These are phyloP conservation scores for Pangasius sanitwongsei DNA, from an alignment of 2,797 vertebrate genomes.

Conservation along the genomic window DNA sequence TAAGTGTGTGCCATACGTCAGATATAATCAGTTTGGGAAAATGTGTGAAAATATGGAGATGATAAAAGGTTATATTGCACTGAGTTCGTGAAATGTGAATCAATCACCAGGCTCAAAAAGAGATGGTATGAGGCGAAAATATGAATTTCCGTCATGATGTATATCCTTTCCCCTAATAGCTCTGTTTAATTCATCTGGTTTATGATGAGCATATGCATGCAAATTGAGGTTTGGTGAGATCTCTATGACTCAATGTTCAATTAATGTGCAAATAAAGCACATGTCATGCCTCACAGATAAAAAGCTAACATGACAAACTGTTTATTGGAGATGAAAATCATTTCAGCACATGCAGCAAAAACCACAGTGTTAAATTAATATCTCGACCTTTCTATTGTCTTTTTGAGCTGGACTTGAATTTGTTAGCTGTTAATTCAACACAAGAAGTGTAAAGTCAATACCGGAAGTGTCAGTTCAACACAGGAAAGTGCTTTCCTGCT, in stretches of 20 bases:
- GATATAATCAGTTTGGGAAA: conserved; percentile 13
- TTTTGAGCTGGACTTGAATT: too few species aligned
- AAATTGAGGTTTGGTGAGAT: conserved; percentile 31
- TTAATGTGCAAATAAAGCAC: conserved; percentile 47
- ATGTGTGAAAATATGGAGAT: background rate
- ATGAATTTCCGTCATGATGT: conserved; percentile 6
- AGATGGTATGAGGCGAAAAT: background rate
- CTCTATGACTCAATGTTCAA: conserved; percentile 48
- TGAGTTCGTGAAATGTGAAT: conserved; percentile 25
- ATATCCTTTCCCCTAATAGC: background rate
- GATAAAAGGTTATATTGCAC: background rate
- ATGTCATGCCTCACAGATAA: background rate
- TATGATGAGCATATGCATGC: conserved; percentile 32
- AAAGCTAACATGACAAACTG: conserved; percentile 21
- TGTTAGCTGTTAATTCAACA: background rate
- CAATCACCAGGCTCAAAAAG: conserved; percentile 6
- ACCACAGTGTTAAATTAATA: background rate
- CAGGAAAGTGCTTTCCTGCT: background rate
- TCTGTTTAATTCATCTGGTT: background rate
- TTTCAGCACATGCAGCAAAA: background rate
- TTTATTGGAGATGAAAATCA: conserved; percentile 7
- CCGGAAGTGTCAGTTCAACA: background rate
- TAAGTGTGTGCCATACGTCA: background rate
- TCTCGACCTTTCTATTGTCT: background rate
- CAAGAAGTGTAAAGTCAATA: background rate